Evolutionary conservation across 1,140 invertebrate species (phyloP), one percentile per base, ranked within the genome.

Genomic region (Nasonia vitripennis): DNA sequence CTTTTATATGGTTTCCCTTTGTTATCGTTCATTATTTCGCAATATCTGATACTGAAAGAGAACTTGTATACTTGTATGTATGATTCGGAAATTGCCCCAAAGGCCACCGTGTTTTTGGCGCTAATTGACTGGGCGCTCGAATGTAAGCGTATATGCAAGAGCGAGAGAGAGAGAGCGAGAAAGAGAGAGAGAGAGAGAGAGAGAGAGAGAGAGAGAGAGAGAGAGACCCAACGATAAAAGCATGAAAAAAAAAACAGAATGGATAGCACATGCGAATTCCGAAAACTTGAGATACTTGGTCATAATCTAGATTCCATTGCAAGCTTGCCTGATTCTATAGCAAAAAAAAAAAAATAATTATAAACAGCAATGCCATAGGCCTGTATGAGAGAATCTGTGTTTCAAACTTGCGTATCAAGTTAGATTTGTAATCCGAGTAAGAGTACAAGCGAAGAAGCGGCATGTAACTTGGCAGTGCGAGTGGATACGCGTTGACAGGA

Each of bases 371-470:
- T n/a, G 20, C 34, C 45, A 75, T 85, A 77, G 5, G 23, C 23
- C 51, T 79, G 48, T 70, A 68, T 10, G 14, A 34, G 73, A 67
- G 84, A 67, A 87, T 86, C 79, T 89, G 89, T 85, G 67, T 81
- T 89, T 88, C 88, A 88, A 62, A 86, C 85, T 85, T 87, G 84
- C 86, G 84, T 86, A 88, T 89, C 90, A 90, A 86, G 86, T 91
- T 90, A 91, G 86, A 86, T 89, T 81, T 90, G 87, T 86, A 90
- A 89, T 89, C 89, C 89, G 90, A 90, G 86, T 90, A 89, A 90
- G 27, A 27, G 88, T 91, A 91, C 89, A 90, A 91, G 87, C 88
- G 87, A 90, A 73, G 88, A 80, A 90, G 84, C 55, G 20, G 55
- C 74, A 89, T 87, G 83, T 86, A 87, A 82, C 89, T 87, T 6